These are phyloP conservation scores for Dasyprocta punctata DNA, from an alignment of 2,113 vertebrate genomes.

Conservation along the genomic window DNA sequence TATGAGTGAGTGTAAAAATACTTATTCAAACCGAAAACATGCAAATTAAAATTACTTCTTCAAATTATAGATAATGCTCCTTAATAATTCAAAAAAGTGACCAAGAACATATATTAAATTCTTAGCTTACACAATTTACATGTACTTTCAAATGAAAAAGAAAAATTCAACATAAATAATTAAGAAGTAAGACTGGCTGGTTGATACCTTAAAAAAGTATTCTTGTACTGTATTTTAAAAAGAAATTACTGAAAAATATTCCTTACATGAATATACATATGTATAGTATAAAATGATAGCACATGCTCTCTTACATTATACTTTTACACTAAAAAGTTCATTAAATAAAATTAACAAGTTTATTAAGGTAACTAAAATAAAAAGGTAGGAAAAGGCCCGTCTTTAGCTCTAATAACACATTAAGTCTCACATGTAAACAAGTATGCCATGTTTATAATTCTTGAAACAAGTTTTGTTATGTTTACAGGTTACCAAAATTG, in stretches of 20 bases:
- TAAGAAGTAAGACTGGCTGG: background rate
- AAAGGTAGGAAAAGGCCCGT: background rate
- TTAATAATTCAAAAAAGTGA: slow-evolving; percentile 38
- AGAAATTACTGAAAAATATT: background rate
- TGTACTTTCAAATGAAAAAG: slow-evolving; percentile 8
- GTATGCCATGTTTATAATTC: background rate
- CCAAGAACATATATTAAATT: background rate
- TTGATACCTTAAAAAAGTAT: background rate
- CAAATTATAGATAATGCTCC: background rate
- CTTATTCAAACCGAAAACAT: slow-evolving; percentile 38
- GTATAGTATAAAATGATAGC: background rate
- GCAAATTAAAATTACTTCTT: slow-evolving; percentile 12
- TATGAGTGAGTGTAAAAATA: slow-evolving; percentile 11
- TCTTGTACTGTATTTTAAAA: background rate
- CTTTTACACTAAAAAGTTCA: slow-evolving; percentile 28
- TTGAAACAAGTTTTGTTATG: background rate
- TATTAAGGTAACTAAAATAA: slow-evolving; percentile 8
- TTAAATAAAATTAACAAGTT: slow-evolving; percentile 25
- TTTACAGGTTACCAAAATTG: slow-evolving; percentile 12
- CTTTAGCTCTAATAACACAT: background rate
- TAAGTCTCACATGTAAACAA: background rate
- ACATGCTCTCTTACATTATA: background rate
- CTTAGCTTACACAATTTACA: background rate
- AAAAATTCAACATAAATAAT: slow-evolving; percentile 51
- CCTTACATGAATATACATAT: background rate